A percentile compares a stretch with the other conserved stretches of the same genome.
phyloP scores from a whole-genome alignment of 2,888 invertebrate species.

The Andrena marginata region DNA sequence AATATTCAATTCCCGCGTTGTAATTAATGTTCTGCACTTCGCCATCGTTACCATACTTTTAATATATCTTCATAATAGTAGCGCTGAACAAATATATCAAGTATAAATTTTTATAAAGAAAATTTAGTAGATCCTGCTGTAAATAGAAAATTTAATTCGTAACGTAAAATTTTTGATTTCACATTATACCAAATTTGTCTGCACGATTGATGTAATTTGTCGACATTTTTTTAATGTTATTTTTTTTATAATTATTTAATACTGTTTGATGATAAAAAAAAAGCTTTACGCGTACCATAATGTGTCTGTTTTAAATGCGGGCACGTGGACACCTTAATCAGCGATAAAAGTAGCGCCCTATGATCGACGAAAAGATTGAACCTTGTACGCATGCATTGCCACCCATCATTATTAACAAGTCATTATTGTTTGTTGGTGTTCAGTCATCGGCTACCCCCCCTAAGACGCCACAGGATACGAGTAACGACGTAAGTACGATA shows the following conservation, averaged over 20 bases:
- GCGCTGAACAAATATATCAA: background rate
- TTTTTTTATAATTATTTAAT: background rate
- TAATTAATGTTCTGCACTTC: background rate
- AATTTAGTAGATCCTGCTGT: background rate
- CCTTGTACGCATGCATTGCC: slow-evolving; percentile 71
- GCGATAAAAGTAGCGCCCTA: background rate
- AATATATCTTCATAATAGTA: background rate
- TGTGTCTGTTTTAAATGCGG: slow-evolving; percentile 7
- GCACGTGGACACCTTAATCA: background rate
- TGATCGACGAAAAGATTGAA: slow-evolving; percentile 15
- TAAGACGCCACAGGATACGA: slow-evolving; percentile 81
- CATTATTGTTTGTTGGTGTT: slow-evolving; percentile 81
- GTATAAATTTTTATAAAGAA: background rate
- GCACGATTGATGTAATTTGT: background rate
- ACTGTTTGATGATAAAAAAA: slow-evolving; percentile 22
- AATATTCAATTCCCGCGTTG: background rate
- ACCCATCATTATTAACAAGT: slow-evolving; percentile 79
- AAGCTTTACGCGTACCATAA: slow-evolving; percentile 10
- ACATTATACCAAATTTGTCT: background rate
- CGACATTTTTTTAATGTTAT: background rate
- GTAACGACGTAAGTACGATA: slow-evolving; percentile 81
- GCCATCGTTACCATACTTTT: background rate
- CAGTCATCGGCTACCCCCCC: slow-evolving; percentile 81
- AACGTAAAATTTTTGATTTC: background rate
- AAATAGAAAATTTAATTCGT: background rate